Percentiles rank a stretch among this genome's conserved stretches.
phyloP scores from a whole-genome alignment of 2,113 vertebrate genomes.

The Dendrocopos noguchii region DNA sequence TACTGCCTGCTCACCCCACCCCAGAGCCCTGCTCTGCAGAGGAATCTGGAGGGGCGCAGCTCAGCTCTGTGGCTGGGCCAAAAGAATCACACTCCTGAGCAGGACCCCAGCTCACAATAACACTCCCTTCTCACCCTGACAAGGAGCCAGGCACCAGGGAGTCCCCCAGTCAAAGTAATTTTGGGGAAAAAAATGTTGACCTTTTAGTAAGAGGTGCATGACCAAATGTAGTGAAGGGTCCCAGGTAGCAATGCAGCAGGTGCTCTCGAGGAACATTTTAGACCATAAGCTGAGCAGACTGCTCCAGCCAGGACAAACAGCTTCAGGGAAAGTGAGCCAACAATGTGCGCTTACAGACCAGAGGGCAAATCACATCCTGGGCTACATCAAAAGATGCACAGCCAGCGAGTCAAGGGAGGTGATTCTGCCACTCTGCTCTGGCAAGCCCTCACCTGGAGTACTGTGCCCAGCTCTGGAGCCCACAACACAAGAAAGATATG shows the following conservation, averaged over 20 bases:
- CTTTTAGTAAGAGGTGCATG: neutral
- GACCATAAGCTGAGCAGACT: neutral
- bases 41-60: too few species aligned
- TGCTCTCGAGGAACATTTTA: neutral
- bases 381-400: too few species aligned
- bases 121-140: accelerated
- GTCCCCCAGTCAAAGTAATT: accelerated
- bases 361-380: too few species aligned
- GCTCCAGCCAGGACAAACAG: neutral
- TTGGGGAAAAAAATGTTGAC: neutral
- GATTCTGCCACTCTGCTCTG: too few species aligned
- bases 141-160: neutral
- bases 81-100: accelerated
- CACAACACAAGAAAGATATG: too few species aligned
- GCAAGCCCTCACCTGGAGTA: too few species aligned
- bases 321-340: neutral
- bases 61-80: accelerated
- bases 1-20: neutral
- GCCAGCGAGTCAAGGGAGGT: too few species aligned
- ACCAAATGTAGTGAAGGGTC: accelerated
- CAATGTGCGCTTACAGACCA: too few species aligned
- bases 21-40: accelerated
- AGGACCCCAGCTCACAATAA: neutral
- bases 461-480: too few species aligned
- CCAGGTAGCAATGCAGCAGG: neutral